A percentile compares a stretch with the other conserved stretches of the same genome.
These are phyloP conservation scores for Upupa epops DNA, from an alignment of 2,113 vertebrate genomes.

Conservation along the genomic window DNA sequence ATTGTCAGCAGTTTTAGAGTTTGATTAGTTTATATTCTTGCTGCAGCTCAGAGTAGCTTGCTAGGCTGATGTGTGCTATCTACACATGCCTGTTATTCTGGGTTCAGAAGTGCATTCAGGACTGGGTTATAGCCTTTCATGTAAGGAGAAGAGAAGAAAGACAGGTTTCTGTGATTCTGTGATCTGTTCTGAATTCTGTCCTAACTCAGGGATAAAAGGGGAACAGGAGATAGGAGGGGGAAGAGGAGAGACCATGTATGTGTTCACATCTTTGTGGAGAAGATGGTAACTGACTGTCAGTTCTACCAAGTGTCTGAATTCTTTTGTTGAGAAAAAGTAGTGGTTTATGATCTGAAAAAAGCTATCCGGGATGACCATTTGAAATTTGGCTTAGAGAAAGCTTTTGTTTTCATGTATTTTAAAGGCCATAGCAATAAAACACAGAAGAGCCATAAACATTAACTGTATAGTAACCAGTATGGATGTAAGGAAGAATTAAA, in stretches of 20 bases:
- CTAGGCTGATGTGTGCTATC: neutral
- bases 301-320: neutral
- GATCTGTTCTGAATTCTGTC: neutral
- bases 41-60: fast-evolving
- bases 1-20: neutral
- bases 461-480: neutral
- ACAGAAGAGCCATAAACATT: neutral
- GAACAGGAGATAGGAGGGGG: fast-evolving
- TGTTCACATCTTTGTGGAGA: neutral
- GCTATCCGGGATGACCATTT: too few species aligned
- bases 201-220: fast-evolving
- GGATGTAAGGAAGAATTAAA: neutral
- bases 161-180: too few species aligned
- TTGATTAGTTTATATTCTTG: neutral
- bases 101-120: neutral
- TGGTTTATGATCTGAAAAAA: neutral
- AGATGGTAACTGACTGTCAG: neutral
- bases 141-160: neutral
- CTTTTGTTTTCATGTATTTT: neutral
- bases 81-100: neutral
- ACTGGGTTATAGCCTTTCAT: neutral
- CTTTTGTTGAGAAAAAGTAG: too few species aligned
- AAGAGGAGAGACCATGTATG: neutral
- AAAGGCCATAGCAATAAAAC: neutral
- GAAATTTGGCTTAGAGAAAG: neutral